Base-by-base conservation (phyloP, 1,140 invertebrate species). In the Euura lappo region DNA sequence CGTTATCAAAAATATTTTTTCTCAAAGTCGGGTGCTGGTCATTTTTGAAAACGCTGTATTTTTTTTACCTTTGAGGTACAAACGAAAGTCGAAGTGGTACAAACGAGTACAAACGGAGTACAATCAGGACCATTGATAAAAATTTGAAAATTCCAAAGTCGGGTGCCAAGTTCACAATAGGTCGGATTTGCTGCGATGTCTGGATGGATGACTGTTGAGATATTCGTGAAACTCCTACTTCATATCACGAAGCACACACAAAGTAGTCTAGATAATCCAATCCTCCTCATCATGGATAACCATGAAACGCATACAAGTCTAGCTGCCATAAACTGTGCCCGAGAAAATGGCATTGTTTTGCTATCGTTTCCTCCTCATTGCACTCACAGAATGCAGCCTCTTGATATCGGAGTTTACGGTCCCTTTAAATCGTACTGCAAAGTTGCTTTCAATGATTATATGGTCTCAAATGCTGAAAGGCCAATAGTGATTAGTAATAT, bases 271-370 rank as follows among this genome's bases (percentile, higher is more conserved):
- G 79, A 85, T 11, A 70, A 78, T 51, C 79, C 77, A 74, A 78
- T 86, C n/a, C 78, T 88, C 11, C 72, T 88, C 10, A 69, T 89
- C 6, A 74, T 85, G 46, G 86, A 89, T 76, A 88, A 88, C 75
- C 87, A 87, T 75, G 74, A 76, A 42, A 79, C 75, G 13, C 86
- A 88, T 75, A 60, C 82, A 2, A 66, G 81, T 47, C 75, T 87
- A n/a, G 80, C 83, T 72, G 71, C 78, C 3, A 76, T 87, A 76
- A 77, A 84, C 7, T 80, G 83, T n/a, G 71, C 78, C 6, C 78
- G 78, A 73, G 71, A 79, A 51, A 83, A 86, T 74, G 75, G 80
- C n/a, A 79, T 88, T 11, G 74, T 76, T 71, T 77, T 86, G 72
- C 73, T 90, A 45, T 81, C 76, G 4, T 79, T 82, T 44, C 81